Percentiles rank a stretch among this genome's conserved stretches.
These are phyloP conservation scores for Hycleus cichorii DNA, from an alignment of 1,140 invertebrate species.

Conservation along the genomic window DNA sequence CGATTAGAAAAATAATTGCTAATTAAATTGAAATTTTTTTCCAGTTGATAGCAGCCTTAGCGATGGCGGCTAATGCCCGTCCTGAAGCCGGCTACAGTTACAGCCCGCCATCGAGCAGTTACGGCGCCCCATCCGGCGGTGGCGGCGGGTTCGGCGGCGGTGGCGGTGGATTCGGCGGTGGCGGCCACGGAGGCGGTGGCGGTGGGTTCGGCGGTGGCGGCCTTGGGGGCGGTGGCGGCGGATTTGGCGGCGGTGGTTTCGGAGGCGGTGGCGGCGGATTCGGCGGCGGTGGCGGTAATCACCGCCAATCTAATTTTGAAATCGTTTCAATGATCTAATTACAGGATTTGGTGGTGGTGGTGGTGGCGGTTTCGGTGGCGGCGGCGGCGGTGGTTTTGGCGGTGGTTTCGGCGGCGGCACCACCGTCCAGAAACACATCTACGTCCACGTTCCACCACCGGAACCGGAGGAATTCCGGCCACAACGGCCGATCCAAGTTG, in stretches of 20 bases:
- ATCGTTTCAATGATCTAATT: not conserved
- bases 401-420: slow-evolving; percentile 46
- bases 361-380: slow-evolving; percentile 14
- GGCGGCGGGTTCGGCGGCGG: slow-evolving; percentile 31
- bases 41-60: slow-evolving; percentile 36
- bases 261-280: slow-evolving; percentile 22
- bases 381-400: slow-evolving; percentile 23
- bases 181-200: slow-evolving; percentile 21
- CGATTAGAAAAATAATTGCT: too few relatives aligned
- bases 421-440: slow-evolving; percentile 73
- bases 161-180: slow-evolving; percentile 24
- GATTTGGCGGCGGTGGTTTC: slow-evolving; percentile 13
- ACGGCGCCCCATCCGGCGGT: slow-evolving; percentile 38
- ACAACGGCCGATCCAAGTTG: slow-evolving; percentile 52
- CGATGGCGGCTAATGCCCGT: slow-evolving; percentile 38
- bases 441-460: slow-evolving; percentile 71
- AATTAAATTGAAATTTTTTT: slow-evolving; percentile 5
- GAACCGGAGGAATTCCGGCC: slow-evolving; percentile 57
- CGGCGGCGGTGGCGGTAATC: slow-evolving; percentile 18
- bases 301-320: not conserved
- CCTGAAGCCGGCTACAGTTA: slow-evolving; percentile 43
- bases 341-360: not conserved
- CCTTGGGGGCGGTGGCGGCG: slow-evolving; percentile 15
- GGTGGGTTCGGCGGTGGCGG: slow-evolving; percentile 14
- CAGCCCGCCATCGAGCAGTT: slow-evolving; percentile 40